Base-by-base conservation (phyloP, 2,888 invertebrate genomes). In the Caenorhabditis becei region DNA sequence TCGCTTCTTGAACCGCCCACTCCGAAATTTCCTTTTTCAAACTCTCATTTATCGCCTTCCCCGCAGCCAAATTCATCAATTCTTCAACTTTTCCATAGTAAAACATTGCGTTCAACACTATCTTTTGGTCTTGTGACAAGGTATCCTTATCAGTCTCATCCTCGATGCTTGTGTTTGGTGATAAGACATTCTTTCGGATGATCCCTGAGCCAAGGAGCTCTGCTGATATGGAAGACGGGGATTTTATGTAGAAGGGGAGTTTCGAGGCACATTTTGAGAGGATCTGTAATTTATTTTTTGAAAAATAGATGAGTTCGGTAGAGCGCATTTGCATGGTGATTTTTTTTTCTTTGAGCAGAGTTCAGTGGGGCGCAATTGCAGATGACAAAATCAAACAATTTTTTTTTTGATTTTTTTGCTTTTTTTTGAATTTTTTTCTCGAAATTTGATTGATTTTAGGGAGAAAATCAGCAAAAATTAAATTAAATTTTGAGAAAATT, bases 21-120 rank as follows among this genome's bases (percentile, higher is more conserved):
- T 71, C 32, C 0, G 62, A 66, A 16, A 80, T 71, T 23, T 80
- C 65, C 18, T n/a, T 5, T 24, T 77, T 75, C 23, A 47, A 54
- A 10, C 54, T 41, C n/a, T 59, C 51, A 10, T 26, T 51, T 14
- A 74, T 20, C 7, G 49, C 49, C 3, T 24, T 26, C 1, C 26
- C 26, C 10, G 49, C 41, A 14, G 63, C 54, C 10, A 80, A 53
- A n/a, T 37, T 47, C 14, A 26, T 44, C 16, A 77, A 41, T 14
- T 65, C 75, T 16, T 71, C 51, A 8, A 71, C 32, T 26, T 61
- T 70, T 37, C 77, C 80, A 24, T 80, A 67, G 35, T 80, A 77
- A 16, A 80, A 23, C 62, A 80, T 67, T 7, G 77, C 66, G 28
- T 47, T 67, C 10, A 80, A 54, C 20, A 80, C 56, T 1, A 77